Evolutionary conservation across 2,113 vertebrate species (phyloP).

Genomic region (Mastomys coucha): DNA sequence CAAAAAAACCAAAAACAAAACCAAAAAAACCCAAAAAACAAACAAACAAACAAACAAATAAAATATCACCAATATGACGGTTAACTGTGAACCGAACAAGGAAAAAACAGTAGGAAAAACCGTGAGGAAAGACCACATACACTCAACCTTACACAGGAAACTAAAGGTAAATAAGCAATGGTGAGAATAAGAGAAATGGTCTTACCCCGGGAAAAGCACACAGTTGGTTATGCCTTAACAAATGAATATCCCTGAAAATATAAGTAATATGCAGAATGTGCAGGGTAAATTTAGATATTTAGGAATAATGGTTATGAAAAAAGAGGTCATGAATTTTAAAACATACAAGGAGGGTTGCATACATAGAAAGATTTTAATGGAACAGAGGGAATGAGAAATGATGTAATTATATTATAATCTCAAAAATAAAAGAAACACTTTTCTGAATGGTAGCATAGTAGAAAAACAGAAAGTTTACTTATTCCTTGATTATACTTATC

Average conservation of each 20-base stretch:
- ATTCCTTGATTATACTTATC: not conserved
- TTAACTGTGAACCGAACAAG: not conserved
- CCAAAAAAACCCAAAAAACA: too few relatives aligned
- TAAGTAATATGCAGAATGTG: too few relatives aligned
- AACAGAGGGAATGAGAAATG: not conserved
- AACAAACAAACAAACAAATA: too few relatives aligned
- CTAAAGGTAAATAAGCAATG: not conserved
- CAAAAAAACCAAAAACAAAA: too few relatives aligned
- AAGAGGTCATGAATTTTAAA: not conserved
- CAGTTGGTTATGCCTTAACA: not conserved
- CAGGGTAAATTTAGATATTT: not conserved
- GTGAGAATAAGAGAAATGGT: not conserved
- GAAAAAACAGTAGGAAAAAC: not conserved
- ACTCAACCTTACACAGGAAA: not conserved
- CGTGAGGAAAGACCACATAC: not conserved
- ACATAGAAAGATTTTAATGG: not conserved
- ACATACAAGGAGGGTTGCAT: not conserved
- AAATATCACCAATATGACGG: not conserved
- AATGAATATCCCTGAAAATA: not conserved
- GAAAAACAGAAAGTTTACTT: not conserved
- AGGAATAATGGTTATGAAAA: not conserved
- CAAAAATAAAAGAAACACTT: not conserved
- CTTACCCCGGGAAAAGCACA: not conserved
- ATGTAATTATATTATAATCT: not conserved
- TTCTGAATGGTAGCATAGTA: not conserved